phyloP scores from a whole-genome alignment of 1,140 invertebrate genomes.

The Metopolophium dirhodum region DNA sequence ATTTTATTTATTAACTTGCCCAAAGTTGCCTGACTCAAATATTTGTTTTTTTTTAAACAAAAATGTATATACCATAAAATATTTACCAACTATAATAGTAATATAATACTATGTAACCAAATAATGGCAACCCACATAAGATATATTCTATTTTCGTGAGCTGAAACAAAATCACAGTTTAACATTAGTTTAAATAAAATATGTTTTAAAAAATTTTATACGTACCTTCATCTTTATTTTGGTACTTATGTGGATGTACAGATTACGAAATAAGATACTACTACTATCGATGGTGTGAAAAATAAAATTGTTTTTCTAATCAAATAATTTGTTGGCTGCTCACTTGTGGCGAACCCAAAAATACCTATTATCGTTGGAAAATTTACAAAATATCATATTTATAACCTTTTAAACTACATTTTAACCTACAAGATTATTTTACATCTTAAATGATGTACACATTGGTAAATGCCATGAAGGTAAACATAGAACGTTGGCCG shows the following conservation, averaged over 20 bases:
- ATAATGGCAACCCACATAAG: no score
- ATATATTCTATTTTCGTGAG: no score
- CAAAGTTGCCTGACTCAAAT: no score
- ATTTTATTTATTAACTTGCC: background rate
- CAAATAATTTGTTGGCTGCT: background rate
- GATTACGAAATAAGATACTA: background rate
- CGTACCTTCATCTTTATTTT: background rate
- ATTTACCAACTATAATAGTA: no score
- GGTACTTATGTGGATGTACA: background rate
- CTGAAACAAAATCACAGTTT: no score
- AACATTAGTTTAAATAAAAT: background rate
- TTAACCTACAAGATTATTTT: background rate
- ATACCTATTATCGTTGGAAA: background rate
- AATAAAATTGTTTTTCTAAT: background rate
- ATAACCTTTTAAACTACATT: background rate
- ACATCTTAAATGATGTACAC: background rate
- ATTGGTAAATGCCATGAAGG: background rate
- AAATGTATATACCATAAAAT: no score
- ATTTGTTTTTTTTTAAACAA: no score
- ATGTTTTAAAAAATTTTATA: background rate
- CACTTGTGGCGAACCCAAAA: background rate
- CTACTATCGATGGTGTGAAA: background rate
- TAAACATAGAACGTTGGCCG: background rate
- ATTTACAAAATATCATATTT: background rate
- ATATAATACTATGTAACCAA: no score